Base-by-base conservation (phyloP, 2,113 vertebrate species). In the Mesembrinibis cayennensis region DNA sequence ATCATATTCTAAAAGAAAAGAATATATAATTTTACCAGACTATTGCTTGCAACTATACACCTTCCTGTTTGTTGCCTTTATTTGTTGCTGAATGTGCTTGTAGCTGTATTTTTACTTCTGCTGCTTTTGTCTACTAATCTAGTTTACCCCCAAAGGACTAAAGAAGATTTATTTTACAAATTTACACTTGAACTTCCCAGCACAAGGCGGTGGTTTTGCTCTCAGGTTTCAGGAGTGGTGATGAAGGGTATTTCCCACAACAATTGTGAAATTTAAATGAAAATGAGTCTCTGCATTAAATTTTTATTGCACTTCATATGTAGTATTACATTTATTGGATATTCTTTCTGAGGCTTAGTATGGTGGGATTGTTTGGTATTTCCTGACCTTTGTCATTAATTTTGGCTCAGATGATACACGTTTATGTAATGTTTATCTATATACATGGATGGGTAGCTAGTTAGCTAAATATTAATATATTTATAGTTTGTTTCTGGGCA, bases 181-280 rank as follows among this genome's bases (percentile, higher is more conserved):
- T 94, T 96, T 97, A 88, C 38, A 34, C 42, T 89, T 73, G 85
- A 96, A 80, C 72, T 89, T 97, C 77, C 29, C 69, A 78, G 63
- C 55, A 78, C 79, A 83, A 70, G 91, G 47, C 5, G 4, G 23
- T 81, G 74, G 58, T 38, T 73, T 80, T 62, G 61, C 52, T 59
- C 38, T 78, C 67, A 90, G 45, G 34, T 67, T 69, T 82, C 73
- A 87, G 47, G 21, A 80, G 40, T 34, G 36, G 25, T 65, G 59
- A 70, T 90, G 74, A 82, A 91, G 92, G 44, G 29, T 79, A 52
- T 95, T 88, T 69, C 91, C 85, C 26, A 78, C 40, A 40, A 36
- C 47, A 62, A 19, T 40, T 89, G 38, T 77, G 88, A 86, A 90
- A 87, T 82, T 88, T 87, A 89, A 80, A 94, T 94, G 81, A 78